Evolutionary conservation across 2,888 invertebrate species (phyloP).

Genomic region (Invenusta paracnida): DNA sequence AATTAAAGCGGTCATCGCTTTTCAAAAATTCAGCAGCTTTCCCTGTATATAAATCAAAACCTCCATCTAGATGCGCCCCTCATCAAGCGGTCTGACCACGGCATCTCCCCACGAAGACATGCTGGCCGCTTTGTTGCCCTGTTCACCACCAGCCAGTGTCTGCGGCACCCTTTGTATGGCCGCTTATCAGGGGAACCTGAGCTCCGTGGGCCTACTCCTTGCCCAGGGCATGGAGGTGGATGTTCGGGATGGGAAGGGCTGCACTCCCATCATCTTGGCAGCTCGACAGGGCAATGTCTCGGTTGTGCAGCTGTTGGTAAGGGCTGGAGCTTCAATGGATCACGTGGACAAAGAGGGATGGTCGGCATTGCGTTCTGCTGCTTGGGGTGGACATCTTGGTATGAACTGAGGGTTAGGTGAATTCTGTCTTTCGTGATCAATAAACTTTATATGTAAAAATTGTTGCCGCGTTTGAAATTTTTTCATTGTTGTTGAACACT

Average conservation of each 20-base stretch:
- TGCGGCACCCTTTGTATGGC: not conserved
- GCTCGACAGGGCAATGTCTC: constrained; percentile 54
- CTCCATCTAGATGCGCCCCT: too few relatives aligned
- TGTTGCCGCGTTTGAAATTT: too few relatives aligned
- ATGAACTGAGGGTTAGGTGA: too few relatives aligned
- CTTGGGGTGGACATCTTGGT: constrained; percentile 82
- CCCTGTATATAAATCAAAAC: too few relatives aligned
- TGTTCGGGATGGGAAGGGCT: constrained; percentile 63
- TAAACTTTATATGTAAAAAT: too few relatives aligned
- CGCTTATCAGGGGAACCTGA: constrained; percentile 30
- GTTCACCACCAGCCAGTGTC: not conserved
- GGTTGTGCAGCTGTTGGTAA: constrained; percentile 61
- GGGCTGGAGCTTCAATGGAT: constrained; percentile 60
- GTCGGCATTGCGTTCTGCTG: constrained; percentile 70
- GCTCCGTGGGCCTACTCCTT: constrained; percentile 38
- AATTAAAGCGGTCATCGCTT: too few relatives aligned
- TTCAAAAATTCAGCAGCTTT: too few relatives aligned
- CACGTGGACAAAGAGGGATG: constrained; percentile 62
- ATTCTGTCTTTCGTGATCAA: too few relatives aligned
- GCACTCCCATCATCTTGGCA: constrained; percentile 77
- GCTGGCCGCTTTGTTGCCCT: too few relatives aligned
- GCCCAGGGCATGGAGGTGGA: constrained; percentile 43
- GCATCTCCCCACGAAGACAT: too few relatives aligned
- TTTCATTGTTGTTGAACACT: too few relatives aligned
- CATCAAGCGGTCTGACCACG: too few relatives aligned